These are phyloP conservation scores for Lamellibrachia luymesi DNA, from an alignment of 1,140 invertebrate species.

Conservation along the genomic window DNA sequence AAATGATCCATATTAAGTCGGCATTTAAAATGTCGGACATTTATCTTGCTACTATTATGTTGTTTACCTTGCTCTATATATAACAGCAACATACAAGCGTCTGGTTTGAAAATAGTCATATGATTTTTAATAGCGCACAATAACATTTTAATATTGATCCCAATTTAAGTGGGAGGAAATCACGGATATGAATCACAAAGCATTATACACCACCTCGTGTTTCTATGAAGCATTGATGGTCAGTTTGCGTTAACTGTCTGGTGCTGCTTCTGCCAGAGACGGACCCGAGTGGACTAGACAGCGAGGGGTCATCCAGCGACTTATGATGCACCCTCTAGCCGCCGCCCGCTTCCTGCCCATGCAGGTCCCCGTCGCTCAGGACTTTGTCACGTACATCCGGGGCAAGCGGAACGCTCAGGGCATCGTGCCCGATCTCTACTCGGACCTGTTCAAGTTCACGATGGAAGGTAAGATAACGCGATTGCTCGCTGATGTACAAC, in stretches of 20 bases:
- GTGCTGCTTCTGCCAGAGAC: constrained; percentile 64
- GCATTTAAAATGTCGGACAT: background rate
- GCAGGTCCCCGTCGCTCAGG: constrained; percentile 66
- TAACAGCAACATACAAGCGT: background rate
- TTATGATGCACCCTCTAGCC: constrained; percentile 70
- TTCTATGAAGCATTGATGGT: constrained; percentile 12
- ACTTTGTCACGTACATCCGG: constrained; percentile 63
- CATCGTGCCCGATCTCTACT: constrained; percentile 65
- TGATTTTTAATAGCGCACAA: too few relatives aligned
- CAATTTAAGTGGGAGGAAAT: too few relatives aligned
- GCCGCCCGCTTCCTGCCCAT: constrained; percentile 67
- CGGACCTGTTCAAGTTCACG: constrained; percentile 71
- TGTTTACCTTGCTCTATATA: background rate
- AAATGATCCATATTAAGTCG: background rate
- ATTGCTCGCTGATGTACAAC: background rate
- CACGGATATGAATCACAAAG: too few relatives aligned
- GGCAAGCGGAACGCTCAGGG: constrained; percentile 32
- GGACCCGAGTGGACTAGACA: constrained; percentile 79
- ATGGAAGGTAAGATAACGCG: constrained; percentile 69
- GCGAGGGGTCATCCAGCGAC: constrained; percentile 70
- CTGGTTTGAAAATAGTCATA: too few relatives aligned
- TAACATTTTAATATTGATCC: too few relatives aligned
- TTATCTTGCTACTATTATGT: background rate
- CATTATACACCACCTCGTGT: too few relatives aligned
- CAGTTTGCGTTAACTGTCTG: constrained; percentile 9